These are phyloP conservation scores for Alectura lathami DNA, from an alignment of 2,113 vertebrate genomes.

Conservation along the genomic window DNA sequence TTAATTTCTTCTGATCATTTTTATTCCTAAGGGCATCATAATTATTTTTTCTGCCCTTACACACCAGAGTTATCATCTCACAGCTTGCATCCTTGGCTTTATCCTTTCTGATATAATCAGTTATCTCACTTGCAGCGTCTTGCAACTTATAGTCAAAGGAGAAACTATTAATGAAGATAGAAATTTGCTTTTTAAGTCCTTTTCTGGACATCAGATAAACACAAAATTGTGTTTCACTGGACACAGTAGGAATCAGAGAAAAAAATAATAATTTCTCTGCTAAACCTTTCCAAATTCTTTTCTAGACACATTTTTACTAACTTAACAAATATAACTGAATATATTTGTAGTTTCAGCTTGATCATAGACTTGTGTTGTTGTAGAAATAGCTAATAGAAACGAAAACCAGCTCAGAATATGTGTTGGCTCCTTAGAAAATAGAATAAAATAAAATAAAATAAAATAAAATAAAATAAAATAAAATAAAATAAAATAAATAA, in stretches of 20 bases:
- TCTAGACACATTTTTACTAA: neutral
- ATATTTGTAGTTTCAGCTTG: neutral
- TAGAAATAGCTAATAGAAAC: neutral
- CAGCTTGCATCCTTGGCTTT: neutral
- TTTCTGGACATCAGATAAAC: neutral
- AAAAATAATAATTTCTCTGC: neutral
- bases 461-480: too few species aligned
- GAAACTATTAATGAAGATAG: neutral
- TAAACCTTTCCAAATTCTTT: neutral
- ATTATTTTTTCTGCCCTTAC: neutral
- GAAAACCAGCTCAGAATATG: neutral
- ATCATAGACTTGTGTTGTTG: neutral
- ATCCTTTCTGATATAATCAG: neutral
- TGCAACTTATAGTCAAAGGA: neutral
- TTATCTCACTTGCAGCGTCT: neutral
- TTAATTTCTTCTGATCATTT: slow-evolving; percentile 8
- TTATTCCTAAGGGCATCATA: neutral
- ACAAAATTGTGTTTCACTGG: neutral
- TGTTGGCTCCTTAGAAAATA: neutral
- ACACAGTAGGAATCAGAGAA: neutral
- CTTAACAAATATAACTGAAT: neutral
- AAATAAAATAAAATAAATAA: neutral
- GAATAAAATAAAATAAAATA: neutral
- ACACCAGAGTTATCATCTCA: neutral
- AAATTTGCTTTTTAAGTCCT: neutral